Evolutionary conservation across 2,888 invertebrate species (phyloP).

Genomic region (Nymphalis polychloros): DNA sequence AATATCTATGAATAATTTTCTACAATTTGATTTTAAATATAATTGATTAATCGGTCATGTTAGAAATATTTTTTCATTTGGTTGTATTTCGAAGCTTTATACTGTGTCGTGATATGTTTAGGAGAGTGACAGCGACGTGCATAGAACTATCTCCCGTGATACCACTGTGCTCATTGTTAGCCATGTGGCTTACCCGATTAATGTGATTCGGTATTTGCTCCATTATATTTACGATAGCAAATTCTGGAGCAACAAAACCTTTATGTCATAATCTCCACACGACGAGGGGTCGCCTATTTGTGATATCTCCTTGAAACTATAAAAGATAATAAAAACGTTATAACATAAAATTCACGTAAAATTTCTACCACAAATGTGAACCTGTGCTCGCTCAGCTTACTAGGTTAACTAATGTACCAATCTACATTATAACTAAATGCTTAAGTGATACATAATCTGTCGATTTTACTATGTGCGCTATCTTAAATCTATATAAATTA

Average conservation of each 20-base stretch:
- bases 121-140: constrained; percentile 22
- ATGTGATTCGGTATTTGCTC: constrained; percentile 56
- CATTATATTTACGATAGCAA: constrained; percentile 58
- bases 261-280: constrained; percentile 71
- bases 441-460: not conserved
- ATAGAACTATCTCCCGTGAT: constrained; percentile 16
- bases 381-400: constrained; percentile 47
- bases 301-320: constrained; percentile 77
- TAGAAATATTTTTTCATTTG: not conserved
- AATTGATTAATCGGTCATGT: not conserved
- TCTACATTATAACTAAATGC: constrained; percentile 19
- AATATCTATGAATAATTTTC: no score
- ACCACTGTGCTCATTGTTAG: constrained; percentile 39
- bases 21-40: no score
- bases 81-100: not conserved
- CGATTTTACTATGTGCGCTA: not conserved
- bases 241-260: constrained; percentile 58
- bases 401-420: constrained; percentile 39
- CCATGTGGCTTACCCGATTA: constrained; percentile 72
- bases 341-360: constrained; percentile 56
- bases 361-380: constrained; percentile 51
- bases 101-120: not conserved
- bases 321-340: constrained; percentile 66
- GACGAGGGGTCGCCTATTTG: constrained; percentile 63
- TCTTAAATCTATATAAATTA: not conserved